Percentiles rank a stretch among this genome's conserved stretches.
phyloP scores from a whole-genome alignment of 2,888 invertebrate species.

The Pegoplata infirma region DNA sequence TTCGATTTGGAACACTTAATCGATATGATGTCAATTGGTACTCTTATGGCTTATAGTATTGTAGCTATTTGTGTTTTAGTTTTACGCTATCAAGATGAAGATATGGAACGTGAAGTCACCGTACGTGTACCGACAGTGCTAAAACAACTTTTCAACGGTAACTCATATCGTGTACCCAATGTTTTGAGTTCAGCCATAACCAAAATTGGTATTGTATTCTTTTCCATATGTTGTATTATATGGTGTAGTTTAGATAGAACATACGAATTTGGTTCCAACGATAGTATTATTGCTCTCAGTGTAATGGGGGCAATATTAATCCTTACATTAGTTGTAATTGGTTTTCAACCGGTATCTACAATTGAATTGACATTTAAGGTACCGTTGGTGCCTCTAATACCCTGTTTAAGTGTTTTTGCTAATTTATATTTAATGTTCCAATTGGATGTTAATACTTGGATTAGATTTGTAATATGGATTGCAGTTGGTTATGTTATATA shows the following conservation, averaged over 20 bases:
- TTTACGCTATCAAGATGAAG: constrained; percentile 83
- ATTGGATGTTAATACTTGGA: constrained; percentile 91
- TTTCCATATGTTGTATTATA: constrained; percentile 79
- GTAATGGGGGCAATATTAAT: constrained; percentile 80
- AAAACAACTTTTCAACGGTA: constrained; percentile 85
- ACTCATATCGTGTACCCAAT: constrained; percentile 84
- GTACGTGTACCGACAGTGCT: constrained; percentile 74
- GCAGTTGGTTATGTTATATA: constrained; percentile 91
- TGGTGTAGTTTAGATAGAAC: constrained; percentile 71
- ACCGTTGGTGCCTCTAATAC: constrained; percentile 90
- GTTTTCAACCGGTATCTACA: constrained; percentile 84
- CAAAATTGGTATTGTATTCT: constrained; percentile 81
- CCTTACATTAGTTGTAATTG: constrained; percentile 81
- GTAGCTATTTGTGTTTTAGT: constrained; percentile 94
- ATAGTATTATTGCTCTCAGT: constrained; percentile 78
- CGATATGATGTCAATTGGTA: constrained; percentile 98
- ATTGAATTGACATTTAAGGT: constrained; percentile 86
- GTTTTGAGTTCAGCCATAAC: constrained; percentile 83
- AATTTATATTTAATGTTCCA: constrained; percentile 95
- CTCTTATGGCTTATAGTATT: constrained; percentile 92
- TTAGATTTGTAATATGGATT: constrained; percentile 92
- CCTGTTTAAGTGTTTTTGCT: constrained; percentile 89
- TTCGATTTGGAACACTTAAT: constrained; percentile 94
- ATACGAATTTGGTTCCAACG: constrained; percentile 65
- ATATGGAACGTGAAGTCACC: constrained; percentile 73